phyloP scores from a whole-genome alignment of 37 sponge, comb jelly and placozoan species.

The Bolinopsis microptera region DNA sequence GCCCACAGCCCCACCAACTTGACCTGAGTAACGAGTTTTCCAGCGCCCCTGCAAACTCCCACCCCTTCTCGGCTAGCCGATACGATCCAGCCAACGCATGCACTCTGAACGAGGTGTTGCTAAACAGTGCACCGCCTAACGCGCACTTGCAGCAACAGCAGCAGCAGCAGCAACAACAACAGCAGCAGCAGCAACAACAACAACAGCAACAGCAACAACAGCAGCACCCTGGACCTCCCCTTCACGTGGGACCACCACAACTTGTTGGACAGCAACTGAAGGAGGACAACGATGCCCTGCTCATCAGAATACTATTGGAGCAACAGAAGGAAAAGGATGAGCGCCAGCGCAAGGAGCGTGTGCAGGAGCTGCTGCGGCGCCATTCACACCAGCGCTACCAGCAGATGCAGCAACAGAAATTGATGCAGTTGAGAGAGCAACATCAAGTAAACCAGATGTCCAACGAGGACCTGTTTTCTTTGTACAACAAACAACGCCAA shows the following conservation, averaged over 20 bases:
- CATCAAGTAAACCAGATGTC: constrained; percentile 15
- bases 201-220: too few relatives aligned
- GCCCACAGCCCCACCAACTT: background rate
- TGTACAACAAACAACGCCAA: constrained; percentile 32
- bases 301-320: constrained; percentile 7
- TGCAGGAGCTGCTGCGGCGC: background rate
- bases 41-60: background rate
- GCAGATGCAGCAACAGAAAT: constrained; percentile 18
- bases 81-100: background rate
- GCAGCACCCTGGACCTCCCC: background rate
- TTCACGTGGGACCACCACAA: background rate
- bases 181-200: too few relatives aligned
- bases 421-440: background rate
- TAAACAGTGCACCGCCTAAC: background rate
- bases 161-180: too few relatives aligned
- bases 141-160: background rate
- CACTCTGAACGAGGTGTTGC: constrained; percentile 16
- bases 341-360: constrained; percentile 26
- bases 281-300: constrained; percentile 32
- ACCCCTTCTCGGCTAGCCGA: constrained; percentile 3
- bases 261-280: background rate
- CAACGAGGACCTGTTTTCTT: constrained; percentile 15
- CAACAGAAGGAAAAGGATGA: constrained; percentile 33
- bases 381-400: constrained; percentile 37
- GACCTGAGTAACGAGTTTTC: background rate